phyloP scores from a whole-genome alignment of 2,888 invertebrate species.

The Adelognathus sp. region DNA sequence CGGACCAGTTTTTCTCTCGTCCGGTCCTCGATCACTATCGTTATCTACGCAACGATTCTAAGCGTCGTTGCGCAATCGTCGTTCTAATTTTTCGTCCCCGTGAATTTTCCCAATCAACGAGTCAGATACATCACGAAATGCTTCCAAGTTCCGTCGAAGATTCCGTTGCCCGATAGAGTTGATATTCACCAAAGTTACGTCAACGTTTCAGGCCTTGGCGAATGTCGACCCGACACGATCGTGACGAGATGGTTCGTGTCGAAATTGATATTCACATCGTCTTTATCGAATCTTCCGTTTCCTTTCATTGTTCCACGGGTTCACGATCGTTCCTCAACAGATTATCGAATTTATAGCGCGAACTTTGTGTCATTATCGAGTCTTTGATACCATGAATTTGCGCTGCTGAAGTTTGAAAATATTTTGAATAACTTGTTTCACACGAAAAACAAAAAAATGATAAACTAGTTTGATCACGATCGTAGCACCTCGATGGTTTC shows the following conservation, averaged over 20 bases:
- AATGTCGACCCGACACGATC: slow-evolving; percentile 5
- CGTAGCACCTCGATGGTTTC: slow-evolving; percentile 56
- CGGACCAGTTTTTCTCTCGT: slow-evolving; percentile 35
- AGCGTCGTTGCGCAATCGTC: not conserved
- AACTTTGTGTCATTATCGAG: no score
- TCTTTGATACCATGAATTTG: no score
- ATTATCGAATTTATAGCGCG: no score
- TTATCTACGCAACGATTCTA: not conserved
- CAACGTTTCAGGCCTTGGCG: not conserved
- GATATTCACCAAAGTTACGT: not conserved
- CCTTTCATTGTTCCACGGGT: not conserved
- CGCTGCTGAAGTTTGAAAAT: no score
- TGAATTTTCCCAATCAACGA: slow-evolving; percentile 4
- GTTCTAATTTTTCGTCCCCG: slow-evolving; percentile 43
- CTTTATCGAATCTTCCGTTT: slow-evolving; percentile 21
- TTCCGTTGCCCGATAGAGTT: not conserved
- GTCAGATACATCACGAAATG: slow-evolving; percentile 8
- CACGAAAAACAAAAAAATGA: not conserved
- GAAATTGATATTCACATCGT: not conserved
- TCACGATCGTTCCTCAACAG: slow-evolving; percentile 10
- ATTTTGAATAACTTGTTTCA: no score
- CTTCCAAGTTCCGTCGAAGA: not conserved
- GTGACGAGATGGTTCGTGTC: slow-evolving; percentile 6
- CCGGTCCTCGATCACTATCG: slow-evolving; percentile 20
- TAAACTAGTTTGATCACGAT: slow-evolving; percentile 35